Percentiles rank a stretch among this genome's conserved stretches.
phyloP scores from a whole-genome alignment of 2,797 vertebrate species.

The Lagorchestes hirsutus region DNA sequence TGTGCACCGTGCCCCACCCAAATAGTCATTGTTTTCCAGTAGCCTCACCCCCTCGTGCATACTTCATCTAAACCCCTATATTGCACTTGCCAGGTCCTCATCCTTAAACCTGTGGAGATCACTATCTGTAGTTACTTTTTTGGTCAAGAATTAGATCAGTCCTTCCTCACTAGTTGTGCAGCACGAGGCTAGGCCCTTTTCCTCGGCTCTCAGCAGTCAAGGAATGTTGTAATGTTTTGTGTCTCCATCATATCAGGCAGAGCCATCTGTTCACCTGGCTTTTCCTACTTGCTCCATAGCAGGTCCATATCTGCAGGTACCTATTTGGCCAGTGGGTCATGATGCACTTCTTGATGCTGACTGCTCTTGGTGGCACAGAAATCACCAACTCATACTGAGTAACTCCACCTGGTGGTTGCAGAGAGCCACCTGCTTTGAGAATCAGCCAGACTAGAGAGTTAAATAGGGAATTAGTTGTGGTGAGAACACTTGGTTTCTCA shows the following conservation, averaged over 20 bases:
- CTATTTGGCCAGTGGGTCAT: background rate
- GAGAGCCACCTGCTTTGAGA: background rate
- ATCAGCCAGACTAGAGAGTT: no score
- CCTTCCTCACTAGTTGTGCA: background rate
- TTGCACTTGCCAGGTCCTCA: background rate
- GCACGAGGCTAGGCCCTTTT: background rate
- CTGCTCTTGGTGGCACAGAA: background rate
- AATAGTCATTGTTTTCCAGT: background rate
- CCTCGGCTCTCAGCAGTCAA: background rate
- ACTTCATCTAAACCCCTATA: background rate
- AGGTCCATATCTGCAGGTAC: background rate
- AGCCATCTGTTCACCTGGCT: background rate
- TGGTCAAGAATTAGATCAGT: background rate
- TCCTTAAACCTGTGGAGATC: background rate
- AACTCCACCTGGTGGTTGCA: background rate
- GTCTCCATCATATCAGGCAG: background rate
- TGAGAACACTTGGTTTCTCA: no score
- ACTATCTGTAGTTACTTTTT: background rate
- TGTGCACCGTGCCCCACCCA: background rate
- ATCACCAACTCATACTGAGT: background rate
- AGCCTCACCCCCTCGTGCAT: fast-evolving
- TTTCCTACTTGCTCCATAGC: background rate
- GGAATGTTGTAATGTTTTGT: background rate
- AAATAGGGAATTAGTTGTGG: no score
- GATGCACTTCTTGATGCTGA: background rate